Percentiles rank a stretch among this genome's conserved stretches.
Conservation (phyloP, 1,140 invertebrate species). For the Nasonia longicornis region DNA sequence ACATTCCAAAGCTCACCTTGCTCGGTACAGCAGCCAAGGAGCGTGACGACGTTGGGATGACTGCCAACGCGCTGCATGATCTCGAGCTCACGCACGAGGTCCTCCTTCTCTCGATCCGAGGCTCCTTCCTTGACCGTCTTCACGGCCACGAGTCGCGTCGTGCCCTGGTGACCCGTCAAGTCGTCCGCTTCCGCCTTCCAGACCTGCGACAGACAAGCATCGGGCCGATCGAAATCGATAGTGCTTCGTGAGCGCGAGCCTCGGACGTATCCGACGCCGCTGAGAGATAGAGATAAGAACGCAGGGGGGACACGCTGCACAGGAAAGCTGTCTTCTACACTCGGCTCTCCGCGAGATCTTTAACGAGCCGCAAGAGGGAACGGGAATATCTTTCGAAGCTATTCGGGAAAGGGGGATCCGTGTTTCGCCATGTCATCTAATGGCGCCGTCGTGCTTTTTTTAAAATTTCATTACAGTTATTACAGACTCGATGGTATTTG, state of each 20-base stretch:
- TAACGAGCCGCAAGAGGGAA: not conserved
- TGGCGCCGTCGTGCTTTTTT: not conserved
- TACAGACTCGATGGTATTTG: not conserved
- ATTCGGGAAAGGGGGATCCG: not conserved
- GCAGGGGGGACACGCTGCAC: not conserved
- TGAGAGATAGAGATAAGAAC: not conserved
- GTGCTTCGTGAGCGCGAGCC: not conserved
- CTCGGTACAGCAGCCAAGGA: slow-evolving; percentile 86
- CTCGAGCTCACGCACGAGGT: slow-evolving; percentile 80
- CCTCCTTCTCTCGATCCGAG: slow-evolving; percentile 81
- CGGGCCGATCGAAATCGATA: slow-evolving; percentile 4
- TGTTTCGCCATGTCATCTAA: not conserved
- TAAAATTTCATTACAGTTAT: not conserved
- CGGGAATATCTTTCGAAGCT: not conserved
- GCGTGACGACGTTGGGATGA: slow-evolving; percentile 87
- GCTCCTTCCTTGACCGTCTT: slow-evolving; percentile 84
- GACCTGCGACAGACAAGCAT: slow-evolving; percentile 68
- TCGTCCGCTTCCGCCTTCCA: slow-evolving; percentile 88
- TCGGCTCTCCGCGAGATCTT: no score
- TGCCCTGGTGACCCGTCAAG: slow-evolving; percentile 80
- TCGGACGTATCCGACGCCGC: no score
- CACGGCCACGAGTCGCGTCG: slow-evolving; percentile 83
- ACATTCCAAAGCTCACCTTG: slow-evolving; percentile 71
- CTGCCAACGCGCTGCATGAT: slow-evolving; percentile 88
- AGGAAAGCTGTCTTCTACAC: no score